Evolutionary conservation across 2,888 invertebrate species (phyloP), one percentile per base, ranked within the genome.

Genomic region (Drosophila prostipennis): DNA sequence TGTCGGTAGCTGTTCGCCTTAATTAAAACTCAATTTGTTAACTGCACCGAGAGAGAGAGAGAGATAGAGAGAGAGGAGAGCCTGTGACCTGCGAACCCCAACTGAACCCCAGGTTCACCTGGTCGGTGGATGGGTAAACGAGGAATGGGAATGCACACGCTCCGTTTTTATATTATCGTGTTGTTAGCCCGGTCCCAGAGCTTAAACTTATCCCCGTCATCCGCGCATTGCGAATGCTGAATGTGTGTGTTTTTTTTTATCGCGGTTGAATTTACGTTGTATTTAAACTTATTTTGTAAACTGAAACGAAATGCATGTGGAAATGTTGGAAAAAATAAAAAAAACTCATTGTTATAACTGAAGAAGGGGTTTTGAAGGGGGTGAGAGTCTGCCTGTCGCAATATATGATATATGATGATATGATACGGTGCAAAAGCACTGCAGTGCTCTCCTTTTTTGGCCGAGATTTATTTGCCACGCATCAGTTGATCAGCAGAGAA

Each of bases 191-290:
- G 34, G 23, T 14, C 26, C 13, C 40, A 10, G 37, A 45, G 37
- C 64, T 37, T 32, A 45, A 14, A 23, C 46, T 10, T 19, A 23
- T n/a, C 19, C 49, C 36, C 29, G 11, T 13, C 19, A 23, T 4
- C 10, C 52, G 29, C 40, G 11, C 16, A n/a, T 13, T 5, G 48
- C 13, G 39, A 34, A 26, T 26, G 32, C 49, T 34, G 7, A 59
- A 54, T 61, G 64, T 65, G 73, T 57, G 1, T 7, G 26, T 34
- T 34, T 67, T 69, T 63, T 57, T 80, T 76, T 89, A 84, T 84
- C 84, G 84, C 84, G 84, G 84, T 84, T 87, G 72, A 89, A 80
- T 72, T 78, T 70, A 79, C 64, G 69, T 79, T 86, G 67, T 85
- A 80, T 71, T 81, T 78, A 73, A 85, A 53, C 45, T 60, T 82